Base-by-base conservation (phyloP, 1,140 invertebrate genomes). In the Papilio glaucus region DNA sequence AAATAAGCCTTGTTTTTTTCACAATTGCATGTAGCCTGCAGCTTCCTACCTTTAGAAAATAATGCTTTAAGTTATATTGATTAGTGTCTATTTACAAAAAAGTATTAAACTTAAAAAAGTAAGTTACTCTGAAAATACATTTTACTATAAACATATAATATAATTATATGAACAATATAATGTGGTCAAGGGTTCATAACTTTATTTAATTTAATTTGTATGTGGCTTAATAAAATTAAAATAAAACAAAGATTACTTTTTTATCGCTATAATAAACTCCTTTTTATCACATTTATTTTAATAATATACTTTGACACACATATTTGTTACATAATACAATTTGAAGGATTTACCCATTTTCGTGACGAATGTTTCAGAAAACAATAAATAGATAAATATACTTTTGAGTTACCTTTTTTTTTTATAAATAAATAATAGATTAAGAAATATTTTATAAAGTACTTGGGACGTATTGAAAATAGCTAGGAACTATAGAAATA, bases 281-380 rank as follows among this genome's bases (percentile, higher is more conserved):
- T 89, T 90, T 92, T 83, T 92, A 92, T 92, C 90, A 92, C 90
- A 92, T 92, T 92, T 91, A 92, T 92, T 90, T 81, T 87, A 89
- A 88, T 89, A 90, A 90, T 92, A 92, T 90, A 89, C 80, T 90
- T 90, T 91, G 88, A 92, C 90, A 92, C 90, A 90, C 84, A 92
- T 86, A 88, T 86, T 83, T 88, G 77, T 90, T 91, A 91, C 85
- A 81, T 85, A 87, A 86, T 90, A 91, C 76, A 78, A 83, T 82
- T 86, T 85, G 83, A 86, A 86, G 74, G 75, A 77, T 73, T 77
- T 83, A 77, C 83, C 79, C 77, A 80, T 80, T 84, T 81, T 82
- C 82, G 71, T 85, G 83, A 84, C 84, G 74, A 84, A 80, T 77
- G 81, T 77, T 78, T 65, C 76, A 72, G 74, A 41, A 37, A 42